Base-by-base conservation (phyloP, 2,797 vertebrate genomes). In the Hapalemur alaotrensis region DNA sequence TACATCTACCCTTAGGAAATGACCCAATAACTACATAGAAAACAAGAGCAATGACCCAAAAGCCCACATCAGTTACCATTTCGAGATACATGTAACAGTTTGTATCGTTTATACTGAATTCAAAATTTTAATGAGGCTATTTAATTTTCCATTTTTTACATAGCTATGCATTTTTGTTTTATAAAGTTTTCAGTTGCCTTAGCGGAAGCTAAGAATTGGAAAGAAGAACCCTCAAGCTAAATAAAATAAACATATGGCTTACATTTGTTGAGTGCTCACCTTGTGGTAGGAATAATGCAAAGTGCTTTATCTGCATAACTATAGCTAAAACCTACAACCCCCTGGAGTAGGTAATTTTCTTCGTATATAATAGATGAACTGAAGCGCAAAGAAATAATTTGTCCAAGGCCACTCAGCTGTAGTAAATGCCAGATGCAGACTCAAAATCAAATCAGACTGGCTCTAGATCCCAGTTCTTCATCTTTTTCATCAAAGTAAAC, bases 121-220 rank as follows among this genome's bases (percentile, higher is more conserved):
- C 90, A 73, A 73, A 95, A n/a, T 83, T 96, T 97, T 84, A 91
- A 95, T 32, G 75, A 97, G 38, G n/a, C 46, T 48, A 32, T 94
- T 95, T 93, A 88, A 54, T 85, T 82, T 95, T 89, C 73, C 35
- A 92, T 23, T 92, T 93, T 94, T 91, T 89, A 84, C 67, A 90
- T 85, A 87, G 72, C 89, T 57, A 5, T 80, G 35, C 41, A 80
- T 91, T 95, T 96, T 46, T 91, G 35, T 52, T 82, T 95, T 72
- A 57, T 72, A 95, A 96, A 96, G 85, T 93, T 97, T 43, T 46
- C 89, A 93, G 48, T 92, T 95, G 69, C 41, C 15, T 41, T 82
- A 81, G 35, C 79, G 52, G 52, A 84, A 97, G 85, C 9, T 52
- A 54, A 79, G n/a, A 94, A 85, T 79, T 93, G 18, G 43, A 95